These are phyloP conservation scores for Sylvilagus bachmani DNA, from an alignment of 2,113 vertebrate genomes.

Conservation along the genomic window DNA sequence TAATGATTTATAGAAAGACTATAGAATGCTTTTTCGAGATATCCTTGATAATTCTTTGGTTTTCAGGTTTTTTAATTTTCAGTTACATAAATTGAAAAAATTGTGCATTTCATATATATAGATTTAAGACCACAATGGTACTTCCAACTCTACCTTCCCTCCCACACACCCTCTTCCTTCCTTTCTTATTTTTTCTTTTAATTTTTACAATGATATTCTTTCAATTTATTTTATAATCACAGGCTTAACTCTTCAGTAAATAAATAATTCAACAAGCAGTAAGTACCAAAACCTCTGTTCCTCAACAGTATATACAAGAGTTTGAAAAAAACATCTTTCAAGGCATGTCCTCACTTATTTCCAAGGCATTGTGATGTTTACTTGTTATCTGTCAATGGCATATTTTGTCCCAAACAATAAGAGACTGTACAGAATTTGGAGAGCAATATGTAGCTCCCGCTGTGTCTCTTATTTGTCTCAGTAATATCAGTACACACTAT, in stretches of 20 bases:
- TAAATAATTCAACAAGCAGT: no score
- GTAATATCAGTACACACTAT: background rate
- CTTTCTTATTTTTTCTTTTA: no score
- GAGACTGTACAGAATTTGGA: background rate
- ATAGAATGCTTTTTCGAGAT: background rate
- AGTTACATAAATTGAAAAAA: no score
- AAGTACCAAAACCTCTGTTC: no score
- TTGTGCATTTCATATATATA: no score
- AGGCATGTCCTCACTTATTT: background rate
- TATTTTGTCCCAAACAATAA: constrained; percentile 12
- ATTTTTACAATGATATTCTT: no score
- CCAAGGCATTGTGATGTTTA: background rate
- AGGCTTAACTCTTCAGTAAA: no score
- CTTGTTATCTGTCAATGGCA: background rate
- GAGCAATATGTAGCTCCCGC: background rate
- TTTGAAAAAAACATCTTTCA: background rate
- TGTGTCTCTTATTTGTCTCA: background rate
- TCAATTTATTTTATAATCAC: no score
- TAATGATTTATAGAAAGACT: background rate
- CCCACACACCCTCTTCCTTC: no score
- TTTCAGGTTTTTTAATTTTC: background rate
- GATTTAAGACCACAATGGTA: no score
- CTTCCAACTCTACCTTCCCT: no score
- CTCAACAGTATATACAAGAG: no score
- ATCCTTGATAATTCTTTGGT: background rate